A percentile compares a stretch with the other conserved stretches of the same genome.
Evolutionary conservation across 1,140 invertebrate species (phyloP).

Genomic region (Littorina saxatilis): DNA sequence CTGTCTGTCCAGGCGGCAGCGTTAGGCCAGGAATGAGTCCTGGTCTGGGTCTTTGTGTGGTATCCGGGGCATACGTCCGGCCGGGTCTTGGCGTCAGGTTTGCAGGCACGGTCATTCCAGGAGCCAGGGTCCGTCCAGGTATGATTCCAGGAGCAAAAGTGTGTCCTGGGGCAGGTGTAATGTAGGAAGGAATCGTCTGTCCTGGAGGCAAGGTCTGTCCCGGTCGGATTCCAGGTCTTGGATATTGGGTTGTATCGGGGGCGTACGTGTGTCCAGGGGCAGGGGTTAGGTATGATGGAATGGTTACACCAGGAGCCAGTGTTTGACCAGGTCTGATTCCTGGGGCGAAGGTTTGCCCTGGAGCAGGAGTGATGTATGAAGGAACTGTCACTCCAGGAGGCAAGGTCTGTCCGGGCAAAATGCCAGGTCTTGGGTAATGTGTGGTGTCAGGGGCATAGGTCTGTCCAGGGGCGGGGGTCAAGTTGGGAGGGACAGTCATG

Average conservation of each 20-base stretch:
- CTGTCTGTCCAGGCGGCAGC: slow-evolving; percentile 39
- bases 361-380: slow-evolving; percentile 57
- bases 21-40: slow-evolving; percentile 52
- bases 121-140: slow-evolving; percentile 49
- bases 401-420: slow-evolving; percentile 52
- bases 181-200: slow-evolving; percentile 45
- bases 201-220: slow-evolving; percentile 37
- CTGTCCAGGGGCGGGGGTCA: slow-evolving; percentile 52
- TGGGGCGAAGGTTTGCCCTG: slow-evolving; percentile 55
- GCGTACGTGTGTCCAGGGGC: slow-evolving; percentile 55
- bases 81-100: slow-evolving; percentile 48
- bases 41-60: slow-evolving; percentile 38
- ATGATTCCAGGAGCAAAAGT: slow-evolving; percentile 52
- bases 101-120: slow-evolving; percentile 28
- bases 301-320: slow-evolving; percentile 47
- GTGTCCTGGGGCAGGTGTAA: slow-evolving; percentile 56
- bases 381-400: slow-evolving; percentile 22
- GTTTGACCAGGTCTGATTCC: slow-evolving; percentile 48
- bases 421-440: slow-evolving; percentile 42
- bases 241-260: slow-evolving; percentile 47
- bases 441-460: slow-evolving; percentile 54
- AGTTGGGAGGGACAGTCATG: slow-evolving; percentile 35
- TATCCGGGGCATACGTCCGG: slow-evolving; percentile 49
- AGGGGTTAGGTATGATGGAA: slow-evolving; percentile 44
- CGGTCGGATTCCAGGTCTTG: slow-evolving; percentile 41